Evolutionary conservation across 1,140 invertebrate species (phyloP).

Genomic region (Hycleus cichorii): DNA sequence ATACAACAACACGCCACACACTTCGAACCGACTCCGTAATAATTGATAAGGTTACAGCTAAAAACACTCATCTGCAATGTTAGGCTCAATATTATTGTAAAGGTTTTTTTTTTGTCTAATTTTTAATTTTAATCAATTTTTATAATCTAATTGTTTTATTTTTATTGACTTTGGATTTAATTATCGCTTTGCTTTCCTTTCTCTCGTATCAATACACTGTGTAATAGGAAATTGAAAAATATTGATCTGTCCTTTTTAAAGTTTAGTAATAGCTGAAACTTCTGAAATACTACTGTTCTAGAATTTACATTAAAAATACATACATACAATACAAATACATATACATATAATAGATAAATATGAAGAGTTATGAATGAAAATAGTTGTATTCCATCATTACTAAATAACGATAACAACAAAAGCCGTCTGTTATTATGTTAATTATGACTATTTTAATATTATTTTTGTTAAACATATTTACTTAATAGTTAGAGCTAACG

Average conservation of each 20-base stretch:
- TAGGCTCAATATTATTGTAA: constrained; percentile 16
- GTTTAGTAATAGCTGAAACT: constrained; percentile 53
- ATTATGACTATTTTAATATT: no score
- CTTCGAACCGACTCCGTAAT: constrained; percentile 30
- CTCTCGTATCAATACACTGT: constrained; percentile 27
- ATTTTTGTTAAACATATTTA: no score
- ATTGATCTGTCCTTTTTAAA: constrained; percentile 29
- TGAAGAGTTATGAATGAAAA: no score
- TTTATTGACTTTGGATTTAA: no score
- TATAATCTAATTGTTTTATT: no score
- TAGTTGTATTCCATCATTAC: no score
- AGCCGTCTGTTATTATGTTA: no score
- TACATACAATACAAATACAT: constrained; percentile 27
- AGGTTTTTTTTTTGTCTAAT: constrained; percentile 6
- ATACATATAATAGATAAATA: no score
- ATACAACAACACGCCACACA: constrained; percentile 2
- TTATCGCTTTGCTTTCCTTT: constrained; percentile 29
- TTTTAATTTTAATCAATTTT: neutral
- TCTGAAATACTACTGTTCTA: constrained; percentile 40
- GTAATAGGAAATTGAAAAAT: constrained; percentile 1
- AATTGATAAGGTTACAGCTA: constrained; percentile 48
- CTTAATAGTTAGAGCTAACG: no score
- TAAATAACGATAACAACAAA: no score
- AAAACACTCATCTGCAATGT: constrained; percentile 46
- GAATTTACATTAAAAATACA: constrained; percentile 34